Base-by-base conservation (phyloP, 1,140 invertebrate species). In the Anastrepha obliqua region DNA sequence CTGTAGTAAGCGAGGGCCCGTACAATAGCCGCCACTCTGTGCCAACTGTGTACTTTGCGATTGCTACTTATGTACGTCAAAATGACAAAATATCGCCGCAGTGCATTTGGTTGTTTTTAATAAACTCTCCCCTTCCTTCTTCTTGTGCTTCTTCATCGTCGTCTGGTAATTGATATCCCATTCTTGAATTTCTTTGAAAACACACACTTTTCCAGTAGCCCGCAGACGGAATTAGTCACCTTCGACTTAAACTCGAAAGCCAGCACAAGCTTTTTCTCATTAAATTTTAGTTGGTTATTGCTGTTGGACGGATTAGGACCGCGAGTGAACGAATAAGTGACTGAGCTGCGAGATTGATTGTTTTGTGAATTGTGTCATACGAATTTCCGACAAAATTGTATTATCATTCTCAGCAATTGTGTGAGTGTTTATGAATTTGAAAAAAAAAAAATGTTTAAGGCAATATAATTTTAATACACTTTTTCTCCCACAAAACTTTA, bases 111-210 rank as follows among this genome's bases (percentile, higher is more conserved):
- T 74, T 74, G 15, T 8, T 47, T 74, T 0, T 8, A 74, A 47
- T 47, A 47, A n/a, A 13, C 15, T 7, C 8, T 74, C 44, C 6
- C 15, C 3, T 74, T 42, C 9, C 42, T 70, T 70, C 15, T 39
- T 44, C 42, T 42, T 70, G 20, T 9, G 3, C 11, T n/a, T 51
- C 17, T 51, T 55, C 42, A 11, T 78, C 11, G 13, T 15, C 5
- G n/a, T 55, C n/a, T 78, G 51, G 15, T 51, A 20, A 20, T 20
- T 29, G n/a, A 15, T 55, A 20, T 20, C 3, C 47, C 17, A 29
- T 55, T 81, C 74, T 81, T 81, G 17, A 20, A 51, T 29, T 58
- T 55, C 74, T 81, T 81, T 81, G 74, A n/a, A 81, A 81, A 20
- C 17, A 42, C 74, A 81, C 29, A 17, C 7, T 47, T 74, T 7